Percentiles rank a stretch among this genome's conserved stretches.
Evolutionary conservation across 2,113 vertebrate species (phyloP).

Genomic region (Ivindomyrus marchei): DNA sequence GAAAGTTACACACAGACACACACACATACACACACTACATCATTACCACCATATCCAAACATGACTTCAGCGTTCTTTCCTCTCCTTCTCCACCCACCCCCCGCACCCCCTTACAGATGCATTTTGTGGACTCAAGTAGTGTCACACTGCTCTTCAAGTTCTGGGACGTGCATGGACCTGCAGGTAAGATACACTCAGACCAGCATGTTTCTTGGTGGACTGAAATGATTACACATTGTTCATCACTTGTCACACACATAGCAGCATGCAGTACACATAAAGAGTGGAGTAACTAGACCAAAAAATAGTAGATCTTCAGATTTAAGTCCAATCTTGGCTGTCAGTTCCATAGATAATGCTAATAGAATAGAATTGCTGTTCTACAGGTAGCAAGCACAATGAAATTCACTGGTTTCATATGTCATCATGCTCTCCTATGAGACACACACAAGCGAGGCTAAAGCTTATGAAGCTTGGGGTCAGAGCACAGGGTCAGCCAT

Average conservation of each 20-base stretch:
- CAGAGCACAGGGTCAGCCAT: background rate
- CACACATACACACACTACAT: background rate
- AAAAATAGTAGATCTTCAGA: background rate
- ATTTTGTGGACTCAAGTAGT: constrained; percentile 70
- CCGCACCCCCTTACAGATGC: constrained; percentile 66
- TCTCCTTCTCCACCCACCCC: background rate
- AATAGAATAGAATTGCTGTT: background rate
- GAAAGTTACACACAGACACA: no score
- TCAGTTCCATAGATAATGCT: background rate
- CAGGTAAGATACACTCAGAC: constrained; percentile 58
- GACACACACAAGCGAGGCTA: background rate
- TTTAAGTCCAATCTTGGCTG: background rate
- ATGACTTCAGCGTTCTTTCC: background rate
- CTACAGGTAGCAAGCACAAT: background rate
- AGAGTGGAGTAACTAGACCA: background rate
- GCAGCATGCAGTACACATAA: background rate
- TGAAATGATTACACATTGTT: background rate
- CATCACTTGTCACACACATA: background rate
- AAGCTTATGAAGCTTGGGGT: background rate
- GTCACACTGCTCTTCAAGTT: constrained; percentile 85
- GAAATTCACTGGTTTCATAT: background rate
- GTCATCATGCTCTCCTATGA: background rate
- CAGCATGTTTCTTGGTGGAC: background rate
- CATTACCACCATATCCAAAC: background rate
- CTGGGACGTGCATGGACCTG: constrained; percentile 77